Evolutionary conservation across 2,888 invertebrate species (phyloP).

Genomic region (Gerris lacustris): DNA sequence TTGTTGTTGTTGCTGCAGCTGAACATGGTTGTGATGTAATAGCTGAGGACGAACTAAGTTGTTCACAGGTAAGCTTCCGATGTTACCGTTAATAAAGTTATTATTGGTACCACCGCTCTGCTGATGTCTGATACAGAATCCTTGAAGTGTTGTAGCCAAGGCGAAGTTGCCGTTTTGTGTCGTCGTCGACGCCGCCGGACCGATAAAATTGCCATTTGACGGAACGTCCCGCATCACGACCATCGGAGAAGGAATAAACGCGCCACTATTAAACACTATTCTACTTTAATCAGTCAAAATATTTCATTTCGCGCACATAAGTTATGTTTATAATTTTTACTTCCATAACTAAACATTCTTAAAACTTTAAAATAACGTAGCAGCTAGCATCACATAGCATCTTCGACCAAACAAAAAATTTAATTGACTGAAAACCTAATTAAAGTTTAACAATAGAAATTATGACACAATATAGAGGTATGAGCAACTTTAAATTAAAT

Average conservation of each 20-base stretch:
- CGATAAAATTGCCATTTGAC: neutral
- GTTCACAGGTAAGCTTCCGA: neutral
- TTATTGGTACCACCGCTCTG: neutral
- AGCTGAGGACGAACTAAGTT: neutral
- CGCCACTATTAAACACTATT: neutral
- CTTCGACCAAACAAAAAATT: too few species aligned
- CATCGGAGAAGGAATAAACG: neutral
- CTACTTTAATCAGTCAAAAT: too few species aligned
- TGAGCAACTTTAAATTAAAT: too few species aligned
- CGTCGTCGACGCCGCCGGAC: neutral
- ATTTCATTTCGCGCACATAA: too few species aligned
- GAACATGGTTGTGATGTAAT: neutral
- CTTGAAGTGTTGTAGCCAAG: neutral
- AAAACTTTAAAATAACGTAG: too few species aligned
- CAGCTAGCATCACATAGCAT: too few species aligned
- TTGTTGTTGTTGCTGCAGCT: neutral
- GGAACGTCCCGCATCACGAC: neutral
- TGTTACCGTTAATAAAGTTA: neutral
- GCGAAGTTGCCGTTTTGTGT: neutral
- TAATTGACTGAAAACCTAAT: too few species aligned
- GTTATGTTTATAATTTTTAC: too few species aligned
- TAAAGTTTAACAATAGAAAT: too few species aligned
- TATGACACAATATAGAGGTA: too few species aligned
- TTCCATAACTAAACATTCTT: too few species aligned
- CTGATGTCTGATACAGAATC: neutral